Base-by-base conservation (phyloP, 2,888 invertebrate genomes). In the Schizotus pectinicornis region DNA sequence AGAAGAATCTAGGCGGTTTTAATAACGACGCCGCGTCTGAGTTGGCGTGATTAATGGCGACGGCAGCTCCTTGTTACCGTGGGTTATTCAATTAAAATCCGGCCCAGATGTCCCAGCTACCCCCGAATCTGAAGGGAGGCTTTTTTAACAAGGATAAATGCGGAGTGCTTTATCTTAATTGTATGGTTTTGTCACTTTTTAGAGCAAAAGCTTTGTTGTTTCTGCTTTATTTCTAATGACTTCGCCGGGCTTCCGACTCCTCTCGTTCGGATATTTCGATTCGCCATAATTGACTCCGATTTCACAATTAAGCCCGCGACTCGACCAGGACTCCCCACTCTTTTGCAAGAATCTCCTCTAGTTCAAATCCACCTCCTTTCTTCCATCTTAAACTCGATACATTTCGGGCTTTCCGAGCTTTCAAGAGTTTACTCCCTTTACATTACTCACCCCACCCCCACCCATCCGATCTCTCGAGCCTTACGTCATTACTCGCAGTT, bases 11-110 rank as follows among this genome's bases (percentile, higher is more conserved):
- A 59, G 50, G 56, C 61, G 50, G 58, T 62, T 63, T 67, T 62
- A 64, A 64, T 67, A 60, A 60, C 65, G 58, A 53, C 59, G 58
- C 62, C 59, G 49, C 62, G 58, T 65, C 60, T 56, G 47, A 58
- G 51, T 51, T 54, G 35, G 42, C 34, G 52, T 63, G 67, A 67
- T 67, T 67, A 67, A 67, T 64, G 60, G 61, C 56, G 56, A 49
- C 38, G 56, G 54, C 59, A 45, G 55, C 53, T 57, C 57, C 57
- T 50, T 62, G 64, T 57, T 51, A 55, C 57, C 55, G 62, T 56
- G 59, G 63, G 50, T 63, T 63, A 63, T 66, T 67, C 63, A 64
- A 67, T 64, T 67, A 63, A 67, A 65, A 65, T 61, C 63, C 59
- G 57, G 51, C 60, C 67, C 65, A 63, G 63, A 67, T 62, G 67